Conservation (phyloP, 2,113 vertebrate species). For the Chitala chitala region DNA sequence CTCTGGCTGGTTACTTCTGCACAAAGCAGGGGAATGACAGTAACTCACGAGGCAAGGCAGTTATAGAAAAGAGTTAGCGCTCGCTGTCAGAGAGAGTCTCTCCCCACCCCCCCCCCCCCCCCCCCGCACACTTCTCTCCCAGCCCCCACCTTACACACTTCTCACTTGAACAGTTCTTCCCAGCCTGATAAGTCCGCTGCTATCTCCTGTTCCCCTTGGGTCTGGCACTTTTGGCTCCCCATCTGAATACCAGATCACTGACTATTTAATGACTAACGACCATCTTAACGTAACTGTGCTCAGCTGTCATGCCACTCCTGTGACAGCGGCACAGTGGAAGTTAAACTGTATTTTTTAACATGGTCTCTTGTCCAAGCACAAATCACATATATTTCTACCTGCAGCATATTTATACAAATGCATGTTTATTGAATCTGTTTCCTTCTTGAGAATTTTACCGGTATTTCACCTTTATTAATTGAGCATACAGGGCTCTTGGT, state of each 20-base stretch:
- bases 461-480: background rate
- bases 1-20: background rate
- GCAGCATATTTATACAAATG: background rate
- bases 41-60: background rate
- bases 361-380: background rate
- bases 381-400: background rate
- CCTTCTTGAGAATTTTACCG: background rate
- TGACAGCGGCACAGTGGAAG: background rate
- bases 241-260: no score
- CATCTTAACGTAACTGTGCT: no score
- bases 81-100: no score
- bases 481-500: background rate
- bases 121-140: background rate
- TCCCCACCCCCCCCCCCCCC: background rate
- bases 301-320: no score
- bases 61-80: background rate
- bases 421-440: background rate
- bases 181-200: no score
- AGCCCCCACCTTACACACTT: background rate
- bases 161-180: background rate
- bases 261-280: no score
- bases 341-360: background rate
- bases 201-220: no score
- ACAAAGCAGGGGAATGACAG: background rate
- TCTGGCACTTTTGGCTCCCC: no score